Evolutionary conservation across 2,888 invertebrate genomes (phyloP), one percentile per base, ranked within the genome.

Genomic region (Hirudinaria manillensis): DNA sequence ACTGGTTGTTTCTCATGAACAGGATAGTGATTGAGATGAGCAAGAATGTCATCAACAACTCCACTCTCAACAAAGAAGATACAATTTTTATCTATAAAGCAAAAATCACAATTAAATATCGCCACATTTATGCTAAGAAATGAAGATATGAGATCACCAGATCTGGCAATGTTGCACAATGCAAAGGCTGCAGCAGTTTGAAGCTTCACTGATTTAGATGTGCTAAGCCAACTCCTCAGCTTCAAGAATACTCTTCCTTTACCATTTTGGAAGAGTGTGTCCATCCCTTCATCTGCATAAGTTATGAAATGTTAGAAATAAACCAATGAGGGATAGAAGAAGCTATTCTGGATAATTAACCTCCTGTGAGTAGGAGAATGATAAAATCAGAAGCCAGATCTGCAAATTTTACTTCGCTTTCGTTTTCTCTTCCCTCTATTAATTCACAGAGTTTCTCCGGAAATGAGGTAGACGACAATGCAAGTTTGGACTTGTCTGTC

Each of bases 111-210:
- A 24, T 27, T 27, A 61, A 27, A 27, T 61, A 29, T 61, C 2
- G 7, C 7, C 10, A 1, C 27, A 61, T 2, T 27, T 27, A 61
- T 27, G 2, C 29, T 61, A 61, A 61, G 29, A 61, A 7, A 61
- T 6, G 13, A 61, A 61, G 61, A 61, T 27, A 19, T 24, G 29
- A 61, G 7, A 24, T 29, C 38, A 73, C 73, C 73, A 29, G 73
- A 61, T 73, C 73, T 65, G 27, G 73, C 73, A 34, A 73, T 34
- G 32, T 73, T 73, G 38, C 73, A 73, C 32, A 73, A 29, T 27
- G 73, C 73, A 38, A 73, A 73, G 34, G 56, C 73, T n/a, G 36
- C 65, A 3, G 73, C 56, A 36, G 73, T 65, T 29, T 73, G 73
- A 16, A 73, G 61, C 45, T 73, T 73, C 13, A 73, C 13, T 3